Conservation (phyloP, 2,888 invertebrate genomes). For the Augiades crinisus region DNA sequence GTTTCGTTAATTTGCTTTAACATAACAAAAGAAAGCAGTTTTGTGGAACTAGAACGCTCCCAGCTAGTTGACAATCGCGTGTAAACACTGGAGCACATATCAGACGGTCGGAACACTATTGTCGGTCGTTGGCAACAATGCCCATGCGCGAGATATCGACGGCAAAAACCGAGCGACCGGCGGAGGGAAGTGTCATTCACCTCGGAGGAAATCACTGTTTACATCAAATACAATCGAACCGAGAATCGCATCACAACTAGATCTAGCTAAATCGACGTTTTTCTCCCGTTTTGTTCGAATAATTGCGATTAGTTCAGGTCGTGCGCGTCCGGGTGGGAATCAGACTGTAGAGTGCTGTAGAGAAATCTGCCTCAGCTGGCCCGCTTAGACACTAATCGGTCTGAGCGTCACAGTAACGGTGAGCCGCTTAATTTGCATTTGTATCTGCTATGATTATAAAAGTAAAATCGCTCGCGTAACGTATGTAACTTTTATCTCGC, state of each 20-base stretch:
- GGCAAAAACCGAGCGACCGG: conserved; percentile 44
- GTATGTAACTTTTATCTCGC: too few relatives aligned
- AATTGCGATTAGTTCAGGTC: conserved; percentile 34
- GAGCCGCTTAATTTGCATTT: conserved; percentile 3
- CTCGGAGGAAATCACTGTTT: conserved; percentile 55
- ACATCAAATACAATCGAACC: conserved; percentile 44
- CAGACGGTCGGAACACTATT: conserved; percentile 32
- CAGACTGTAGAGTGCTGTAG: conserved; percentile 25
- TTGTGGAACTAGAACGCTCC: conserved; percentile 4
- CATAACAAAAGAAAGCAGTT: not conserved
- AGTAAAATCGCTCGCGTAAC: too few relatives aligned
- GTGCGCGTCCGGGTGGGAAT: conserved; percentile 36
- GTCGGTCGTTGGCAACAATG: conserved; percentile 44
- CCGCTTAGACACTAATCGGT: conserved; percentile 19
- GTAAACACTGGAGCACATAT: conserved; percentile 13
- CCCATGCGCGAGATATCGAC: conserved; percentile 43
- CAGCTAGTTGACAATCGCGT: conserved; percentile 14
- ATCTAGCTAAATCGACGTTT: conserved; percentile 35
- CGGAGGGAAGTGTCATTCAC: conserved; percentile 52
- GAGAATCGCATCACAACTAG: conserved; percentile 41
- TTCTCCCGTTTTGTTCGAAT: conserved; percentile 32
- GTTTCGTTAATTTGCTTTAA: not conserved
- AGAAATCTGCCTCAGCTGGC: conserved; percentile 17
- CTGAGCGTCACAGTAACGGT: conserved; percentile 3
- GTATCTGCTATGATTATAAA: not conserved